Conservation (phyloP, 37 sponge, comb jelly and placozoan genomes). For the Cladorhizidae sp. region DNA sequence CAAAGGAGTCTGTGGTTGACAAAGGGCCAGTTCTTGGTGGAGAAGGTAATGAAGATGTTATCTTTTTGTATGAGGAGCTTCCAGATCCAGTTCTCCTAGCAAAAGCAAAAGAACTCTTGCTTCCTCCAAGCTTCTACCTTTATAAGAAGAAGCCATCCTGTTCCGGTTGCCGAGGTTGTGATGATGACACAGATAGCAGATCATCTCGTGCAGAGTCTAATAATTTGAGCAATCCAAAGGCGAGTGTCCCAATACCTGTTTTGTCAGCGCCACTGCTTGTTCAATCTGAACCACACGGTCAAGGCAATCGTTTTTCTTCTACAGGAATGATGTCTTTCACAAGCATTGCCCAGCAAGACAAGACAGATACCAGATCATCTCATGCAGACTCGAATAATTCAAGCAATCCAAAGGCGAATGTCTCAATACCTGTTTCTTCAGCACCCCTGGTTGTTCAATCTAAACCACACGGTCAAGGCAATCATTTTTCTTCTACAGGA, state of each 20-base stretch:
- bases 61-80: slow-evolving; percentile 43
- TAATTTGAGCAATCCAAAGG: not conserved
- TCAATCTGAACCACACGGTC: not conserved
- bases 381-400: not conserved
- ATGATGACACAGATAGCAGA: slow-evolving; percentile 26
- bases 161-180: slow-evolving; percentile 85
- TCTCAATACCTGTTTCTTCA: not conserved
- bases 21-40: not conserved
- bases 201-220: not conserved
- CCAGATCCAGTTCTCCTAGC: slow-evolving; percentile 66
- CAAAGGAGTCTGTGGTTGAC: no score
- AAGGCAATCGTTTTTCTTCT: not conserved
- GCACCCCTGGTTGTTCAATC: not conserved
- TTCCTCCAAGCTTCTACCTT: slow-evolving; percentile 77
- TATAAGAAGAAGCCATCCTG: slow-evolving; percentile 71
- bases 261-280: not conserved
- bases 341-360: not conserved
- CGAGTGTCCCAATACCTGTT: no score
- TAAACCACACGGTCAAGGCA: not conserved
- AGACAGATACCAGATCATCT: not conserved
- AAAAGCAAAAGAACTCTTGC: slow-evolving; percentile 45
- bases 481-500: slow-evolving; percentile 1
- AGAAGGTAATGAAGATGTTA: slow-evolving; percentile 42
- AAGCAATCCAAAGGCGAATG: not conserved
- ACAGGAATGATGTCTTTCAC: slow-evolving; percentile 28